Percentiles rank a stretch among this genome's conserved stretches.
These are phyloP conservation scores for Neotoma lepida DNA, from an alignment of 2,113 vertebrate species.

Conservation along the genomic window DNA sequence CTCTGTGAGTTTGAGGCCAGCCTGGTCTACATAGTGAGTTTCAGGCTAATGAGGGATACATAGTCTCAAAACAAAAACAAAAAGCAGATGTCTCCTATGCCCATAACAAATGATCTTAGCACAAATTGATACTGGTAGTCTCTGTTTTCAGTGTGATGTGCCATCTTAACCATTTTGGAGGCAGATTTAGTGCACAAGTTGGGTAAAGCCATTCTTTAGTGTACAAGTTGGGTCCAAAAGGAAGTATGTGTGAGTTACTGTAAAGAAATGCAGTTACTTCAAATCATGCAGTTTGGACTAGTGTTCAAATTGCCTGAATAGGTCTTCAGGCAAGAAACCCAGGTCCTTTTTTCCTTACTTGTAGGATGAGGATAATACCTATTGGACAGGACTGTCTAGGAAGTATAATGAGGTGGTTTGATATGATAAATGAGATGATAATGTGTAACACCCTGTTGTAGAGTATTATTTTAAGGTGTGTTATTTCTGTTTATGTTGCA, in stretches of 20 bases:
- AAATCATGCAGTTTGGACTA: not conserved
- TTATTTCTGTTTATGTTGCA: no score
- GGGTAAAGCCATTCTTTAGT: not conserved
- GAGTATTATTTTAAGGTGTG: no score
- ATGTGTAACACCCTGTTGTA: not conserved
- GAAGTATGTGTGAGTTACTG: not conserved
- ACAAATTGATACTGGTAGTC: not conserved
- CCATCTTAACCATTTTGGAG: not conserved
- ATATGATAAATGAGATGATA: not conserved
- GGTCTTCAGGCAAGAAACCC: not conserved
- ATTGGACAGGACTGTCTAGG: not conserved
- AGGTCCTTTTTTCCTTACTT: not conserved
- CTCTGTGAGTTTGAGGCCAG: not conserved
- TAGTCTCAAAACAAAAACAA: not conserved
- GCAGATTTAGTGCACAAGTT: not conserved
- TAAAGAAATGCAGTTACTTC: not conserved
- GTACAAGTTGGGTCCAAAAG: not conserved
- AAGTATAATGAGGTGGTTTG: not conserved
- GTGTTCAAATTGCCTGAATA: not conserved
- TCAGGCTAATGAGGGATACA: not conserved
- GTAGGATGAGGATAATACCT: not conserved
- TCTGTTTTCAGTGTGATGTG: not conserved
- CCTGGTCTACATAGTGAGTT: not conserved
- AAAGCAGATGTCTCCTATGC: not conserved
- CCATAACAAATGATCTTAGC: not conserved